Evolutionary conservation across 1,140 invertebrate genomes (phyloP), one percentile per base, ranked within the genome.

Genomic region (Magallana angulata): DNA sequence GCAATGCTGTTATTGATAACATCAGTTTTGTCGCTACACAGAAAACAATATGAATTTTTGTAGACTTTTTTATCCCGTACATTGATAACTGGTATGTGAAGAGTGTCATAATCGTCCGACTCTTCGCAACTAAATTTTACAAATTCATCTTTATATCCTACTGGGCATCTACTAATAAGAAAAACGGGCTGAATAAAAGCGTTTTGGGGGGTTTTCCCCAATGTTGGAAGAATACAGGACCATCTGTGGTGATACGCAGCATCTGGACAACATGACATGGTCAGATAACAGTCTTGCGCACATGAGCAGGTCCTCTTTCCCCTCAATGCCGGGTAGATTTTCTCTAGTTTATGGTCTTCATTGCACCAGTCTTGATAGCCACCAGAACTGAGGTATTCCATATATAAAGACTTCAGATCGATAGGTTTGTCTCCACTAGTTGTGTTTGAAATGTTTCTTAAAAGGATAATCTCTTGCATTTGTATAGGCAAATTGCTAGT

Each of bases 361-460:
- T 76, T 5, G 24, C 68, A 76, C 68, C 68, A 76, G 24, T 76
- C 68, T 36, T 76, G 18, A 24, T 76, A 76, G 11, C 68, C 68
- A 7, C 68, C 68, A 7, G 68, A 76, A 12, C 24, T 76, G 68
- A 36, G 24, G 24, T 76, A 76, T 76, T 76, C 68, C 36, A 18
- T 76, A 30, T 76, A 36, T 1, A 76, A 76, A 16, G 68, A 76
- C 9, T 18, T 76, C 24, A 76, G 18, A 76, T 76, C 36, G 9
- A 76, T 9, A 5, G 24, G 5, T 30, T 11, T 18, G 24, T 8
- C 6, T 36, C 0, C 2, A 76, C 24, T 76, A 76, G 18, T 30
- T 8, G 36, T 36, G 68, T 76, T 24, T 12, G 14, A 36, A 3
- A 12, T 6, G 4, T 76, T 24, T 76, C 24, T 18, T 76, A 8